Conservation (phyloP, 1,140 invertebrate species). For the Drosophila albomicans region DNA sequence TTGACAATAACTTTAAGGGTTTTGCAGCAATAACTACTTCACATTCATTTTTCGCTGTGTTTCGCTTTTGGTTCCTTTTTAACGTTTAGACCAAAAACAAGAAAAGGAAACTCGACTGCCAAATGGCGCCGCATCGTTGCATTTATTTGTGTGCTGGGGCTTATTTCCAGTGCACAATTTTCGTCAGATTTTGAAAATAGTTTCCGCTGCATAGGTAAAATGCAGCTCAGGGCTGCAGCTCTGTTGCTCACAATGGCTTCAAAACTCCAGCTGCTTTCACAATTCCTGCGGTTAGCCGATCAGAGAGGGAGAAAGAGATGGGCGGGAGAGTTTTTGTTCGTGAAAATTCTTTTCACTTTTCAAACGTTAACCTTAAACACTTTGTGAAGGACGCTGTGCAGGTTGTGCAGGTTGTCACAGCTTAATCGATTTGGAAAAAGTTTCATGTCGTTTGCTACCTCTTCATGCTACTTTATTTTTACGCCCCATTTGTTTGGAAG, state of each 20-base stretch:
- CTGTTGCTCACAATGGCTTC: conserved; percentile 1
- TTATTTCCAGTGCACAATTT: conserved; percentile 73
- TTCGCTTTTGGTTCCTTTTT: conserved; percentile 23
- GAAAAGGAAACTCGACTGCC: conserved; percentile 31
- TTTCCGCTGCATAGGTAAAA: conserved; percentile 67
- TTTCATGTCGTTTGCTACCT: conserved; percentile 69
- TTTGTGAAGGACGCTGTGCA: conserved; percentile 44
- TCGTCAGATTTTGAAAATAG: conserved; percentile 77
- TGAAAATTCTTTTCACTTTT: conserved; percentile 76
- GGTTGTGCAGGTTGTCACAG: conserved; percentile 66
- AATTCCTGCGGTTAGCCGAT: conserved; percentile 61
- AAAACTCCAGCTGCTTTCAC: conserved; percentile 15
- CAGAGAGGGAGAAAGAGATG: conserved; percentile 12
- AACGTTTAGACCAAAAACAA: conserved; percentile 40
- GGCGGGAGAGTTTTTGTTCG: conserved; percentile 1
- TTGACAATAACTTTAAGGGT: not conserved
- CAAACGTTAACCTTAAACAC: conserved; percentile 74
- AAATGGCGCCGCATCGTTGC: conserved; percentile 55
- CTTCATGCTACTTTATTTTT: conserved; percentile 72
- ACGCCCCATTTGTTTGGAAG: conserved; percentile 72
- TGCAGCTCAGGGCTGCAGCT: conserved; percentile 34
- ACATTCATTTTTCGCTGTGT: not conserved
- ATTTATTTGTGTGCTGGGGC: conserved; percentile 76
- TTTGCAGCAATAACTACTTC: not conserved
- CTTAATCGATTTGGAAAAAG: conserved; percentile 80